Evolutionary conservation across 2,113 vertebrate genomes (phyloP).

Genomic region (Pipra filicauda): DNA sequence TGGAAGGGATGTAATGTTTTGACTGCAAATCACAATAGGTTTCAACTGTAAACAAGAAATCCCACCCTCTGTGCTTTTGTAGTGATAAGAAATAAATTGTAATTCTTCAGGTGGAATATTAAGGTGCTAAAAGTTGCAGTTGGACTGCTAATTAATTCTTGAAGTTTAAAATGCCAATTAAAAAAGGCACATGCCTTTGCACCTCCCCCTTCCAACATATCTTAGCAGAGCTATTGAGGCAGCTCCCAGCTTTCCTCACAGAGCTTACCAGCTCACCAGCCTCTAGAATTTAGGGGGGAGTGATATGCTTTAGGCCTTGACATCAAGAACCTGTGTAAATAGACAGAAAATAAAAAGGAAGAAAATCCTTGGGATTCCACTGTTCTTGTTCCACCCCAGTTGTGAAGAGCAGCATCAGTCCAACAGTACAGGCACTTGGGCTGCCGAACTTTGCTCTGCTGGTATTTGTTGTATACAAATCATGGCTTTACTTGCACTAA

Average conservation of each 20-base stretch:
- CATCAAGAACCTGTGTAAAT: background rate
- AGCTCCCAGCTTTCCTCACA: background rate
- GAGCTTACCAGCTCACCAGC: background rate
- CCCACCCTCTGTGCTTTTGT: background rate
- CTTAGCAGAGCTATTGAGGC: background rate
- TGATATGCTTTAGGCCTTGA: background rate
- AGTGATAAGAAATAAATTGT: background rate
- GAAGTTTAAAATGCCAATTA: background rate
- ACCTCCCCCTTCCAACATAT: too few species aligned
- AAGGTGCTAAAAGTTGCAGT: background rate
- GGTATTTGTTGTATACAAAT: background rate
- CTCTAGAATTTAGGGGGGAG: background rate
- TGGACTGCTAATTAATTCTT: background rate
- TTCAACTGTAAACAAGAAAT: background rate
- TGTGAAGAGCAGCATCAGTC: background rate
- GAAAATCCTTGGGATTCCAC: background rate
- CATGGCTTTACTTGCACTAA: background rate
- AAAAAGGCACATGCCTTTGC: background rate
- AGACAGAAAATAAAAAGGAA: background rate
- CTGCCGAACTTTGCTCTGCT: background rate
- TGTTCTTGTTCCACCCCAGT: background rate
- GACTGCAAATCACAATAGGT: background rate
- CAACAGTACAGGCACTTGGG: background rate
- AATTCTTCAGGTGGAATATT: background rate
- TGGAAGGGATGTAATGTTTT: background rate